Base-by-base conservation (phyloP, 2,797 vertebrate genomes). In the Tamandua tetradactyla region DNA sequence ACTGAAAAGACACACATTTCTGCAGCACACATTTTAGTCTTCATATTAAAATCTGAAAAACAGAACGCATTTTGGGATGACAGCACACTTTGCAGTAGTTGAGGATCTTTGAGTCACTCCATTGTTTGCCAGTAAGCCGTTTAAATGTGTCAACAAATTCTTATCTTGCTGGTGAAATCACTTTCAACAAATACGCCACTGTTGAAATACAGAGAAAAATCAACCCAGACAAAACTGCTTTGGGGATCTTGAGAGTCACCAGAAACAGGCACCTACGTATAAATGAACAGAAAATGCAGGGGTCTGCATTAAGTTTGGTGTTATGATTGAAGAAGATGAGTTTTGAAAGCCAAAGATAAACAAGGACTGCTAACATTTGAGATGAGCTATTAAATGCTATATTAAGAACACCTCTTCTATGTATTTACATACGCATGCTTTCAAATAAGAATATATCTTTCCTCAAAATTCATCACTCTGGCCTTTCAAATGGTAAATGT, bases 141-240 rank as follows among this genome's bases (percentile, higher is more conserved):
- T 97, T 97, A 92, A 9, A 97, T 42, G 90, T 92, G 68, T 94
- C 91, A 97, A 93, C 71, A 96, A 96, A 95, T 92, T 90, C 96
- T 97, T 95, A 94, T 96, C 95, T 87, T 95, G 47, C 74, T 94
- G 93, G 10, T 61, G 35, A 97, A 96, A 97, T 91, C 88, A 82
- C 81, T 64, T 94, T 35, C 18, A 97, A 93, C 84, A 95, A 93
- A 40, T 95, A 96, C 32, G 94, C 88, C 0, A 81, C 89, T 90
- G 59, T 64, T 94, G 74, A 98, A 78, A 95, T 95, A 94, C 0
- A 87, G 57, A 92, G 89, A 95, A 74, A 80, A 96, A 82, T 74
- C n/a, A 89, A 81, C 87, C 9, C 52, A 20, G 47, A 83, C 11
- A 96, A 95, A 96, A 93, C 11, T 80, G 12, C 47, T 97, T 96